Conservation (phyloP, 2,113 vertebrate genomes). For the Neotoma lepida region DNA sequence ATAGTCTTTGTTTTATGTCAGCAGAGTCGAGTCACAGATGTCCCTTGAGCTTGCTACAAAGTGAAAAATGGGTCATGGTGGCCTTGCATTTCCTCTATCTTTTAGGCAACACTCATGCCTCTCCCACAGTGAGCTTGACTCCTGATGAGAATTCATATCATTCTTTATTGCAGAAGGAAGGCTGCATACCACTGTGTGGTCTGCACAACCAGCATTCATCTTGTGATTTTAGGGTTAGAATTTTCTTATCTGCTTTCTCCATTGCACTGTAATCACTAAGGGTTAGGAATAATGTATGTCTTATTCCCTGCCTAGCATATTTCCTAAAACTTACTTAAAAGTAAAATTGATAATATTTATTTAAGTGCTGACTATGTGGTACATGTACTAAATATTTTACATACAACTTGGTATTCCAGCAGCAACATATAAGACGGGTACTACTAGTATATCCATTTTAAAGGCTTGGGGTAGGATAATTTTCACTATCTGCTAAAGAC, state of each 20-base stretch:
- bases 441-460: background rate
- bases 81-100: background rate
- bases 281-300: background rate
- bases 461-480: background rate
- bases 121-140: background rate
- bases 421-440: background rate
- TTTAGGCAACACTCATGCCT: accelerated
- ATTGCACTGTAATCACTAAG: background rate
- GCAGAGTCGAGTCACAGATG: background rate
- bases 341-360: background rate
- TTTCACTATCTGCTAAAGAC: background rate
- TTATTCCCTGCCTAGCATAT: background rate
- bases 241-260: background rate
- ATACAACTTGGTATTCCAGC: background rate
- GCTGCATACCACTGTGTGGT: too few relatives aligned
- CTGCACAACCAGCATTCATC: background rate
- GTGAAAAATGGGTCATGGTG: background rate
- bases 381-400: background rate
- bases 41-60: background rate
- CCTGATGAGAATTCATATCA: background rate
- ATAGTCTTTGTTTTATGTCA: background rate
- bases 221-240: too few relatives aligned
- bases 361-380: background rate
- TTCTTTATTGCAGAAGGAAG: background rate
- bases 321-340: background rate